phyloP scores from a whole-genome alignment of 2,888 invertebrate genomes.

The Tribolium freemani region DNA sequence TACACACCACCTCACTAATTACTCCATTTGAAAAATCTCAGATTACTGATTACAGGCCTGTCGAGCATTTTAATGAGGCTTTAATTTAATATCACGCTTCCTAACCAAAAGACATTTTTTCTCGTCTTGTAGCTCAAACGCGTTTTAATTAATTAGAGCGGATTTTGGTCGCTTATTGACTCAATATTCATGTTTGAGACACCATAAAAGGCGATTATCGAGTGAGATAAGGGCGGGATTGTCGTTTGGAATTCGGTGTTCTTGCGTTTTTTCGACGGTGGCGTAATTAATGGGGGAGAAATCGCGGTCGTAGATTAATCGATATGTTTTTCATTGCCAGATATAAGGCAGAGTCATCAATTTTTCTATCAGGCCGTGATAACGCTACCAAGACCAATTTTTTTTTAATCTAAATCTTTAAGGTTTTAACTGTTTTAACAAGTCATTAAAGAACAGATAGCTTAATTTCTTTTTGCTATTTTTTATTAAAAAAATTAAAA shows the following conservation, averaged over 20 bases:
- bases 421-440: too few relatives aligned
- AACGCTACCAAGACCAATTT: too few relatives aligned
- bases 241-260: background rate
- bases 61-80: constrained; percentile 8
- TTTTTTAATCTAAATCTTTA: too few relatives aligned
- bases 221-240: constrained; percentile 2
- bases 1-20: constrained; percentile 2
- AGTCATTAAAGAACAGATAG: too few relatives aligned
- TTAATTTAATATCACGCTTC: constrained; percentile 15
- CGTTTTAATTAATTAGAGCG: background rate
- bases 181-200: background rate
- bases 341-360: constrained; percentile 9
- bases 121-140: background rate
- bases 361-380: constrained; percentile 1
- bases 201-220: constrained; percentile 15
- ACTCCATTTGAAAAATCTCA: constrained; percentile 8
- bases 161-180: background rate
- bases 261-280: background rate
- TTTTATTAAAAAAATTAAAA: too few relatives aligned
- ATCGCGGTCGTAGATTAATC: constrained; percentile 14
- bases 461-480: too few relatives aligned
- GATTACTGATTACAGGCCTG: constrained; percentile 23
- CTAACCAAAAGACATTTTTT: constrained; percentile 6
- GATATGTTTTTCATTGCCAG: constrained; percentile 16
- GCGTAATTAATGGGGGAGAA: constrained; percentile 22